Base-by-base conservation (phyloP, 2,888 invertebrate species). In the Pandemis heparana region DNA sequence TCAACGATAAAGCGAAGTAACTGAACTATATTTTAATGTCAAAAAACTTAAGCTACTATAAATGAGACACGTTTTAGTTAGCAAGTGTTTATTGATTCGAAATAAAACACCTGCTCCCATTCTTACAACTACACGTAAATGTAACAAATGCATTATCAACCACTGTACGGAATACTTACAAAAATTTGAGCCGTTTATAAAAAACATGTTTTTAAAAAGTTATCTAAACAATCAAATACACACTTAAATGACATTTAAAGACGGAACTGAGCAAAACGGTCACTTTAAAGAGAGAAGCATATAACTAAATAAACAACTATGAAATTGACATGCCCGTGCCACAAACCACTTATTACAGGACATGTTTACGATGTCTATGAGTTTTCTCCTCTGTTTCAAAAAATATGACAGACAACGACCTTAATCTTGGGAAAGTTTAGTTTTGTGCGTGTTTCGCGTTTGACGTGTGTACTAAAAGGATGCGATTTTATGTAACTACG, bases 91-190 rank as follows among this genome's bases (percentile, higher is more conserved):
- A 87, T 87, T 83, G 78, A 78, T 78, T 75, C 74, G 10, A 68
- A 77, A 82, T 79, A 77, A 77, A 76, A 81, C 82, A 87, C 89
- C 88, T 88, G 87, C 89, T 90, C 88, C 89, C 90, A 89, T 89
- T 86, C 78, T 75, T 74, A 76, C 68, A 69, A 71, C 76, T 75
- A 79, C 71, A 18, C 43, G 71, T 74, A 75, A 74, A 16, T 48
- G 48, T 74, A 63, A 66, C 60, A 70, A 65, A 43, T 39, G 53
- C 14, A 12, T 12, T 16, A 14, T 39, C 16, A 51, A 56, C 56
- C 32, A 8, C 39, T 62, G 59, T 32, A 53, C 71, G 66, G 62
- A 56, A 60, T 63, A 73, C 63, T 59, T 60, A 74, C 69, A 65
- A 38, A 32, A 38, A 5, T 16, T 16, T 16, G 38, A n/a, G 10